Evolutionary conservation across 1,140 invertebrate species (phyloP), one percentile per base, ranked within the genome.

Genomic region (Heliconius hewitsoni): DNA sequence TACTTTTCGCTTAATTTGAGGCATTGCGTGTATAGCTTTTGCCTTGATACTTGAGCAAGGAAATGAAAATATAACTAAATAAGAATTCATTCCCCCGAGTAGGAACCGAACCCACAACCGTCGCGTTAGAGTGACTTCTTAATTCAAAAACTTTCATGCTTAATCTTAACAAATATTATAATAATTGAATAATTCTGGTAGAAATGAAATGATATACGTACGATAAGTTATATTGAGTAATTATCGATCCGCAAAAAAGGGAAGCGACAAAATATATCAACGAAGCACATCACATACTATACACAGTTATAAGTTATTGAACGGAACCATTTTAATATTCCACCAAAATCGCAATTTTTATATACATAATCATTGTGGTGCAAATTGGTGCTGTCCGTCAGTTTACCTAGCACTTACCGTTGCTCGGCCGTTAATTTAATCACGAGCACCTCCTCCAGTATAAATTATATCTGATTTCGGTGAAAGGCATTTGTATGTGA

Each of bases 401-500:
- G 60, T 72, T 83, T 77, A 78, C 37, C 78, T 79, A 81, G 76
- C 50, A 78, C 66, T 79, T 82, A 87, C 85, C 84, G 84, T 86
- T 87, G 81, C 55, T 57, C 60, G 71, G 37, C 70, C 66, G 82
- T 85, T 88, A 82, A 85, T 82, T 84, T 84, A 84, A 81, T 80
- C 83, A 78, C 77, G 78, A 82, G 74, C 85, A 78, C 74, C 42
- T 13, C 42, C 75, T 73, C 71, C 80, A 23, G 81, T 82, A 83
- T 85, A 87, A 83, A 86, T 84, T 82, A 84, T 83, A 79, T 78
- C 82, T 84, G 60, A 83, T 86, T 88, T 83, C 78, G 83, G 87
- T 88, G 87, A 88, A 88, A 88, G 87, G 85, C 79, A 71, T 76
- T 70, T 27, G 60, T 76, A 76, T 27, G 46, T 70, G 42, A 71